Conservation (phyloP, 2,797 vertebrate species). For the Trematocara caparti region DNA sequence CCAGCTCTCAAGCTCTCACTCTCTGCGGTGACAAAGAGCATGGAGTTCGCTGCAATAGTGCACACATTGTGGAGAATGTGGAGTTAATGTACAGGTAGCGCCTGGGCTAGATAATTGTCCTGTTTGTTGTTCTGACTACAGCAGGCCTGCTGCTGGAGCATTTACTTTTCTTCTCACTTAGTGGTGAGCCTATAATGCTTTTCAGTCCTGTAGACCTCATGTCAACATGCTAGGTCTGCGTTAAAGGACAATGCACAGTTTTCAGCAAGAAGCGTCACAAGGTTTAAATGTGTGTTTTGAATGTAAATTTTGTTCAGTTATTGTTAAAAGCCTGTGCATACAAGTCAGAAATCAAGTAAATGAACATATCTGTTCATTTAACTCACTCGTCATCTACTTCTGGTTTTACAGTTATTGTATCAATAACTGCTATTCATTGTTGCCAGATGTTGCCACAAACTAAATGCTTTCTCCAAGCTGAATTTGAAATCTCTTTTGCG, state of each 20-base stretch:
- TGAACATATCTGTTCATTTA: not conserved
- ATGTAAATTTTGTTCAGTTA: not conserved
- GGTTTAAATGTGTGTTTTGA: not conserved
- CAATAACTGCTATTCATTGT: not conserved
- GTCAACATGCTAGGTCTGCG: conserved; percentile 16
- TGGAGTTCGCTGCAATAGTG: not conserved
- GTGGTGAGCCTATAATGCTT: conserved; percentile 36
- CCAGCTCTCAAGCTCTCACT: conserved; percentile 22
- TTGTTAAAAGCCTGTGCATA: not conserved
- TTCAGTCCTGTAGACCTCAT: conserved; percentile 18
- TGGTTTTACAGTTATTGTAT: not conserved
- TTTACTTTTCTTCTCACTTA: conserved; percentile 46
- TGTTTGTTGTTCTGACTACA: conserved; percentile 45
- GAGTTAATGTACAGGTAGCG: conserved; percentile 32
- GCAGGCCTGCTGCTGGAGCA: conserved; percentile 36
- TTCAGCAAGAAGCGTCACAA: not conserved
- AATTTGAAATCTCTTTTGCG: not conserved
- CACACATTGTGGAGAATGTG: not conserved
- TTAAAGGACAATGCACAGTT: conserved; percentile 14
- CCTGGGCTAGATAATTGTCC: conserved; percentile 45
- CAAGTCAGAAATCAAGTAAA: not conserved
- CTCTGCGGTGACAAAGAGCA: not conserved
- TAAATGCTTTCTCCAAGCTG: not conserved
- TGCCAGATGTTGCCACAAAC: conserved; percentile 5
- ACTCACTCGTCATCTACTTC: not conserved